A percentile compares a stretch with the other conserved stretches of the same genome.
Evolutionary conservation across 2,797 vertebrate species (phyloP).

Genomic region (Naso thynnoides): DNA sequence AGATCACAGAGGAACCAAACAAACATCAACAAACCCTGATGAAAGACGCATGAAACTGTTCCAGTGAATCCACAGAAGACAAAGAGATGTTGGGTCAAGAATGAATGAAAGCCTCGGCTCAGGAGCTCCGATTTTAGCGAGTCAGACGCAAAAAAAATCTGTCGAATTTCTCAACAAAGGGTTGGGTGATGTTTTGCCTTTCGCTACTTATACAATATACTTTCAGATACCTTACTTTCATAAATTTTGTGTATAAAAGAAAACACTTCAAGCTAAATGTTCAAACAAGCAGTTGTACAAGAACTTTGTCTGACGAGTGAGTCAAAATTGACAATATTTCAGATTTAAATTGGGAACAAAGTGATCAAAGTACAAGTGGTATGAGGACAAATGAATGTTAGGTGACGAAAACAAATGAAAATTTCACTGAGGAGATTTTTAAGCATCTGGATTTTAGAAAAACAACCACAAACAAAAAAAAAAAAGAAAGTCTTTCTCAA

Average conservation of each 20-base stretch:
- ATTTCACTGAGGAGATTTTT: not conserved
- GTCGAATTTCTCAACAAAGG: not conserved
- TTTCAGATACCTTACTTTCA: too few relatives aligned
- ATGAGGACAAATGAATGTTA: not conserved
- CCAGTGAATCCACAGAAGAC: not conserved
- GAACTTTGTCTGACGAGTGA: too few relatives aligned
- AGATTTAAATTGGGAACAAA: not conserved
- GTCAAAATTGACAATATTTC: not conserved
- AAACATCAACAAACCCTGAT: slow-evolving; percentile 8
- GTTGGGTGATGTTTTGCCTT: not conserved
- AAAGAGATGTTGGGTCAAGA: slow-evolving; percentile 10
- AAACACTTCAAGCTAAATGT: not conserved
- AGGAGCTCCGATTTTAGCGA: slow-evolving; percentile 13
- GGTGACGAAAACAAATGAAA: not conserved
- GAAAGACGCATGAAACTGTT: slow-evolving; percentile 21
- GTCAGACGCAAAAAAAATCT: too few relatives aligned
- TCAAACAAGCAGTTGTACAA: not conserved
- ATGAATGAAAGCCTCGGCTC: slow-evolving; percentile 11
- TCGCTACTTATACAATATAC: not conserved
- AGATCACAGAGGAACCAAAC: slow-evolving; percentile 8
- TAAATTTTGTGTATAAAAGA: not conserved
- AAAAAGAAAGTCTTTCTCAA: not conserved
- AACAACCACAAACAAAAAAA: not conserved
- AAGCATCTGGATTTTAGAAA: not conserved
- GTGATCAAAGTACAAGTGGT: not conserved